These are phyloP conservation scores for Neoitamus cyanurus DNA, from an alignment of 2,888 invertebrate species.

Conservation along the genomic window DNA sequence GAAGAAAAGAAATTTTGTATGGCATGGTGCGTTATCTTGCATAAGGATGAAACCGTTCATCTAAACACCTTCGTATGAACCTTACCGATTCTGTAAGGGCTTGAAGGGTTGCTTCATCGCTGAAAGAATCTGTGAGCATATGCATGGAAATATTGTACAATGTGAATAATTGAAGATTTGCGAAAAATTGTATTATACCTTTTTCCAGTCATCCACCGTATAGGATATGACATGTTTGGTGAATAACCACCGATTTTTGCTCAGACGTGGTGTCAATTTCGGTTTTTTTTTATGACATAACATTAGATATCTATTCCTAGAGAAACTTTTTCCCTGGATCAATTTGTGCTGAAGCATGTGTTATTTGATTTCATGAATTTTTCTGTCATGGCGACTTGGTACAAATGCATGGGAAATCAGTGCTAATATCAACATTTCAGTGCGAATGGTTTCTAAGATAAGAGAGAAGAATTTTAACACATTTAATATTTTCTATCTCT, in stretches of 20 bases:
- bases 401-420: no score
- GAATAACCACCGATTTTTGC: neutral
- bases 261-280: neutral
- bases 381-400: no score
- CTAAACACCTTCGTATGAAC: neutral
- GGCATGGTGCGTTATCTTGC: neutral
- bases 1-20: neutral
- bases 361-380: no score
- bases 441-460: no score
- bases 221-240: neutral
- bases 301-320: no score
- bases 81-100: neutral
- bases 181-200: neutral
- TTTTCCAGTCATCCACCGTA: neutral
- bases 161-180: neutral
- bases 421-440: no score
- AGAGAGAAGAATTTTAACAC: no score
- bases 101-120: neutral
- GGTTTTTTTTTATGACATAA: no score
- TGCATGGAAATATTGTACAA: neutral
- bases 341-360: no score
- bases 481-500: no score
- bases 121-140: neutral
- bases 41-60: neutral
- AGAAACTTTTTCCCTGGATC: no score